A percentile compares a stretch with the other conserved stretches of the same genome.
These are phyloP conservation scores for Bombus soroeensis DNA, from an alignment of 1,140 invertebrate genomes.

Conservation along the genomic window DNA sequence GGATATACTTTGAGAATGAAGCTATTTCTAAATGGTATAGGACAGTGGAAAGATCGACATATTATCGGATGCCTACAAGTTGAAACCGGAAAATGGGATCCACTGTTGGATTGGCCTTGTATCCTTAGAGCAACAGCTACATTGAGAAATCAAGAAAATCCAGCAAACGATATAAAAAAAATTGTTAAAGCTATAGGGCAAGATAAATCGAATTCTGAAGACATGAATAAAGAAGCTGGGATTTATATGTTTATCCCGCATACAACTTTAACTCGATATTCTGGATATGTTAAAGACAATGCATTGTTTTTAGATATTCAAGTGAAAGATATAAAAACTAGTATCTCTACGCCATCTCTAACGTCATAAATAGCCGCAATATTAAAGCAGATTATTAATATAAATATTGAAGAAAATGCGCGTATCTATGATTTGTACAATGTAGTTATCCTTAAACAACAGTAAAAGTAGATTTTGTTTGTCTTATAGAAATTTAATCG, in stretches of 20 bases:
- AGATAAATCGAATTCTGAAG: slow-evolving; percentile 81
- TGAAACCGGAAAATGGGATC: slow-evolving; percentile 87
- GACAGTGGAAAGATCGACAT: slow-evolving; percentile 88
- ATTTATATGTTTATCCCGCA: slow-evolving; percentile 90
- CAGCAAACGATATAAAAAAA: slow-evolving; percentile 81
- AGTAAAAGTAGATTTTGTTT: not conserved
- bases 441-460: not conserved
- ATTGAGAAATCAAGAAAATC: slow-evolving; percentile 85
- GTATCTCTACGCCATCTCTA: slow-evolving; percentile 61
- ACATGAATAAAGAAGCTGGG: slow-evolving; percentile 83
- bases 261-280: slow-evolving; percentile 85
- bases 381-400: not conserved
- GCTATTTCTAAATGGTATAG: slow-evolving; percentile 87
- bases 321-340: slow-evolving; percentile 74
- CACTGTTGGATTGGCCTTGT: slow-evolving; percentile 88
- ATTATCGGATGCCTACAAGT: slow-evolving; percentile 86
- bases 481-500: not conserved
- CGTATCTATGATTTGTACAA: not conserved
- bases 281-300: slow-evolving; percentile 86
- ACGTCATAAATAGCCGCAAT: slow-evolving; percentile 13
- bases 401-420: slow-evolving; percentile 7
- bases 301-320: slow-evolving; percentile 87
- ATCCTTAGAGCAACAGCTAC: slow-evolving; percentile 85
- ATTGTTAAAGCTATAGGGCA: slow-evolving; percentile 81
- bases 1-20: slow-evolving; percentile 88